These are phyloP conservation scores for Venturia canescens DNA, from an alignment of 1,140 invertebrate species.

Conservation along the genomic window DNA sequence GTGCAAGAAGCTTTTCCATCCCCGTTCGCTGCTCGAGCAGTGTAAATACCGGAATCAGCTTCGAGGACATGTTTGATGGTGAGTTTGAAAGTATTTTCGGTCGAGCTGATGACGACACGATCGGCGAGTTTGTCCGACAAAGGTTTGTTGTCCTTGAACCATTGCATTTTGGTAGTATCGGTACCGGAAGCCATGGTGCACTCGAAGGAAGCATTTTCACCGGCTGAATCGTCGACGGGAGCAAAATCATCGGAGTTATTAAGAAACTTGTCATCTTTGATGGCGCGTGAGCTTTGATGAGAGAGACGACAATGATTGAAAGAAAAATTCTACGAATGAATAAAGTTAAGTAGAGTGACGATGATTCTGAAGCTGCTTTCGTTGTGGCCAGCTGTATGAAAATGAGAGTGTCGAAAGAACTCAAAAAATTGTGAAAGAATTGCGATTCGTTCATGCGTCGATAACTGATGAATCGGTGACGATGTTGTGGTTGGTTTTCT, in stretches of 20 bases:
- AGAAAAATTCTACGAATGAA: too few relatives aligned
- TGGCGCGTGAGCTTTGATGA: not conserved
- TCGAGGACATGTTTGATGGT: conserved; percentile 88
- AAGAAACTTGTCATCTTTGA: not conserved
- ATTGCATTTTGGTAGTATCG: conserved; percentile 81
- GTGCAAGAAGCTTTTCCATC: conserved; percentile 89
- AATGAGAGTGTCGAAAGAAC: conserved; percentile 17
- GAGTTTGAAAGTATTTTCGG: conserved; percentile 81
- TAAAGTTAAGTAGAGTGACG: conserved; percentile 12
- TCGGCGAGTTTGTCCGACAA: conserved; percentile 87
- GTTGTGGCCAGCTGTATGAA: conserved; percentile 26
- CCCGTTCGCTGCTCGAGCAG: conserved; percentile 90
- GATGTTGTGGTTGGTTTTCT: not conserved
- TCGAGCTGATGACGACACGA: conserved; percentile 81
- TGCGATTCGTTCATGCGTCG: not conserved
- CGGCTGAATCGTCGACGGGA: conserved; percentile 79
- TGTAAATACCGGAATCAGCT: conserved; percentile 93
- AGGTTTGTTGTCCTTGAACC: conserved; percentile 93
- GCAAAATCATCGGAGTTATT: not conserved
- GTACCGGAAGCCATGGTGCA: conserved; percentile 81
- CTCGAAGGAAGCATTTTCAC: conserved; percentile 90
- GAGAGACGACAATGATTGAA: not conserved
- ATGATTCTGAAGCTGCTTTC: conserved; percentile 29
- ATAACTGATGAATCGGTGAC: conserved; percentile 8
- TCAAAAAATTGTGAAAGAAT: not conserved